Percentiles rank a stretch among this genome's conserved stretches.
Evolutionary conservation across 2,113 vertebrate genomes (phyloP).

Genomic region (Callospermophilus lateralis): DNA sequence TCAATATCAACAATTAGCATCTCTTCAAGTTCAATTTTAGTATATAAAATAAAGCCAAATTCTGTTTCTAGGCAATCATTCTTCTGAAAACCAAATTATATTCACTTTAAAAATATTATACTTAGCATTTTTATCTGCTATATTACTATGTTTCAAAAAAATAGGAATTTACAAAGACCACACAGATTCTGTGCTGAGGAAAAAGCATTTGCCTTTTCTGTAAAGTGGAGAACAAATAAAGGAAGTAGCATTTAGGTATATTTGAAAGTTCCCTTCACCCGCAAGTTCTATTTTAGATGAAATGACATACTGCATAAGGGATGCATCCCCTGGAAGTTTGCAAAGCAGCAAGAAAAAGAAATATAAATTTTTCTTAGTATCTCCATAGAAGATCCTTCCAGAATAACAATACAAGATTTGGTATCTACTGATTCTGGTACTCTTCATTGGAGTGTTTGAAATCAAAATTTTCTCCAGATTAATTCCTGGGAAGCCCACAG

Average conservation of each 20-base stretch:
- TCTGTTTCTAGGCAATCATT: background rate
- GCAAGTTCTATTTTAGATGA: background rate
- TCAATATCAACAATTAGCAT: background rate
- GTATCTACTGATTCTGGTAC: background rate
- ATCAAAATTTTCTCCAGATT: background rate
- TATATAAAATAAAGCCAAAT: background rate
- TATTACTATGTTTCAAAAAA: slow-evolving; percentile 1
- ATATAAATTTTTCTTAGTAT: background rate
- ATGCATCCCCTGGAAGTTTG: background rate
- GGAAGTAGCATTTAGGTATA: background rate
- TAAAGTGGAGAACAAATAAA: background rate
- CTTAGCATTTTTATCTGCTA: background rate
- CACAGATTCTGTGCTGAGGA: background rate
- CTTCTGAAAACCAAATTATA: background rate
- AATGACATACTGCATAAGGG: background rate
- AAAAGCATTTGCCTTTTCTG: background rate
- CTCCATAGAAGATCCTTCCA: background rate
- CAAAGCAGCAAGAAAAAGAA: background rate
- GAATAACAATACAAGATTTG: background rate
- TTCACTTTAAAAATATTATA: background rate
- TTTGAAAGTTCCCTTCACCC: background rate
- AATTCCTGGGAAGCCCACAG: slow-evolving; percentile 62
- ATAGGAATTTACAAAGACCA: background rate
- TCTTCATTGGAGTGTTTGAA: background rate
- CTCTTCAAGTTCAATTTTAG: background rate